Evolutionary conservation across 1,140 invertebrate genomes (phyloP).

Genomic region (Drosophila repleta): DNA sequence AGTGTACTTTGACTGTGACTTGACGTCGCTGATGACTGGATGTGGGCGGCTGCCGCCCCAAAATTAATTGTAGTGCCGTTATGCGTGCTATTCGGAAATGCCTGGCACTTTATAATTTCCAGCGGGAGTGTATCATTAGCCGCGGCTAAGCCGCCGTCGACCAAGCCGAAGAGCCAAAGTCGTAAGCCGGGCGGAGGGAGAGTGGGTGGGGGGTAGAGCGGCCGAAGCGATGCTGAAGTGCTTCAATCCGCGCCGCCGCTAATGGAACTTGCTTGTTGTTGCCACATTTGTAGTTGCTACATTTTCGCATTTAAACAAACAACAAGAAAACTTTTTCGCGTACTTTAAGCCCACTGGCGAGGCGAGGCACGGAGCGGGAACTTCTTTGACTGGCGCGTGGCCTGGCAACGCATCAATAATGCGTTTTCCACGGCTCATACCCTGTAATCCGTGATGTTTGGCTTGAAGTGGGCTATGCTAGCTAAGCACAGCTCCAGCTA

Average conservation of each 20-base stretch:
- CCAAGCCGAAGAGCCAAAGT: conserved; percentile 16
- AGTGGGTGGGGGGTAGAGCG: too few relatives aligned
- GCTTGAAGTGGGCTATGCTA: too few relatives aligned
- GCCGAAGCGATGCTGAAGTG: background rate
- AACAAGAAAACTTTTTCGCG: conserved; percentile 28
- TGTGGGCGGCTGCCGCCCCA: conserved; percentile 35
- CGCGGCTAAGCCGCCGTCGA: conserved; percentile 34
- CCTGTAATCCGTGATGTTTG: conserved; percentile 9
- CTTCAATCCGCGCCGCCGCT: conserved; percentile 57
- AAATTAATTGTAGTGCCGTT: conserved; percentile 77
- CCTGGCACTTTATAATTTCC: conserved; percentile 67
- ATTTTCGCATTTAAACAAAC: conserved; percentile 39
- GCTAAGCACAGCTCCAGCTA: too few relatives aligned
- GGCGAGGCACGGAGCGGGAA: background rate
- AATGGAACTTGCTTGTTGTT: conserved; percentile 73
- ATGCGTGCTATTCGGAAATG: conserved; percentile 39
- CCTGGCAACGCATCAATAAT: conserved; percentile 71
- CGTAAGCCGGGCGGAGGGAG: conserved; percentile 16
- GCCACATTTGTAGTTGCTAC: conserved; percentile 44
- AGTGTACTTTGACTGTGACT: conserved; percentile 30
- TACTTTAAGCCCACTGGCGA: conserved; percentile 25
- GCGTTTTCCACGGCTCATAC: conserved; percentile 51
- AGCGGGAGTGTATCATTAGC: conserved; percentile 65
- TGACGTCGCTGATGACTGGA: background rate
- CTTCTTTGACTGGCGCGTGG: conserved; percentile 30